Evolutionary conservation across 1,140 invertebrate genomes (phyloP), one percentile per base, ranked within the genome.

Genomic region (Helicoverpa armigera): DNA sequence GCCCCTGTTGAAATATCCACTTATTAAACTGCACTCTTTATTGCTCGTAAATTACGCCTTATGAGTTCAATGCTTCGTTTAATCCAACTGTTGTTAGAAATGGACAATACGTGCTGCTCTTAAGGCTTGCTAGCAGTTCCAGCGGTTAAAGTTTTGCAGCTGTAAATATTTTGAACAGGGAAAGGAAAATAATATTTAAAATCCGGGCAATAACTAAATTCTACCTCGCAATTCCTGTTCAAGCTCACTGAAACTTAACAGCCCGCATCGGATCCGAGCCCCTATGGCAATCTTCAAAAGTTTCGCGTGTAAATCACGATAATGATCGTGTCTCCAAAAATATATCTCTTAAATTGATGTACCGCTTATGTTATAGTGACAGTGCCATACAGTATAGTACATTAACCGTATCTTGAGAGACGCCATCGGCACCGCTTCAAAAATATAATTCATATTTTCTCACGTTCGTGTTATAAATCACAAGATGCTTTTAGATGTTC

Each of bases 1-100:
- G 79, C 82, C 83, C 84, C 77, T 86, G 85, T 90, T 89, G 85
- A 90, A 87, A 90, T 88, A 88, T 89, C 85, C 85, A 88, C 86
- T 91, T 92, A 91, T 91, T 90, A 92, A 91, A 90, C 87, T 91
- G 84, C 88, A 89, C 83, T 89, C 85, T 92, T 91, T 91, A 91
- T 88, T 84, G 87, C 86, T 92, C 90, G 84, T 94, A 92, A 94
- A 93, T 94, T 90, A 88, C 86, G 80, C 63, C 86, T 93, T 92
- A 91, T 89, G 91, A 90, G 92, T 92, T 88, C 90, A 93, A 89
- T 87, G 91, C 89, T 91, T 92, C 86, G 82, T 84, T 90, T 90
- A 87, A 88, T 90, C 86, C 83, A 82, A 73, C 69, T 73, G 77
- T 81, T 87, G 88, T 84, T 91, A 79, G 80, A 60, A 50, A 80